Evolutionary conservation across 2,888 invertebrate species (phyloP), one percentile per base, ranked within the genome.

Genomic region (Alloplasta piceator): DNA sequence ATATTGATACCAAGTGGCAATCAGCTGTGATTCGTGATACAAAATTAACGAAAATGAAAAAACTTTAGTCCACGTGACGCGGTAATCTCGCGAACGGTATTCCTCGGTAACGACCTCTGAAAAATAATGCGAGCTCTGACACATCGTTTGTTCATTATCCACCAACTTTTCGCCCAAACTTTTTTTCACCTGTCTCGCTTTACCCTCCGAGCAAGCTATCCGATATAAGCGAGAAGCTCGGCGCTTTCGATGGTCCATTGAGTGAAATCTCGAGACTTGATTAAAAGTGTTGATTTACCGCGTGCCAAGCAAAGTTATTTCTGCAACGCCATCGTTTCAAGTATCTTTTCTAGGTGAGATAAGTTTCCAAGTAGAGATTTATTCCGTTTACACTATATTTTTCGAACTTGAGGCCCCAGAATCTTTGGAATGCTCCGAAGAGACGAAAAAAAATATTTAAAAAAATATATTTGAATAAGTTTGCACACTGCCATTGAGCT

Each of bases 251-350:
- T 10, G 50, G 38, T 26, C 39, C 41, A 60, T 60, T 60, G 58
- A 39, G 38, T 39, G 43, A 58, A 12, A 67, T 9, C 6, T 48
- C 16, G 36, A 14, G 41, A 41, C 16, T 64, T 52, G n/a, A 75
- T 75, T 48, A 72, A 72, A 72, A 72, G 50, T 72, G 50, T 61
- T 72, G 61, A 72, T 72, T 58, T 14, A 46, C 4, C 39, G n/a
- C 9, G 16, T 56, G 43, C 43, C 39, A 9, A 26, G n/a, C 38
- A 52, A 39, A n/a, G 26, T 26, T 26, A 26, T 26, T 26, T 26
- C 3, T 26, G 1, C 26, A 26, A 26, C 26, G 26, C 26, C 26
- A 3, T 26, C 26, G 26, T 26, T 26, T 26, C 26, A 26, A 26
- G 26, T 26, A 26, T 26, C 3, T 26, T 26, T 26, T 2, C 26